A percentile compares a stretch with the other conserved stretches of the same genome.
These are phyloP conservation scores for Drosophila sordidula DNA, from an alignment of 2,888 invertebrate genomes.

Conservation along the genomic window DNA sequence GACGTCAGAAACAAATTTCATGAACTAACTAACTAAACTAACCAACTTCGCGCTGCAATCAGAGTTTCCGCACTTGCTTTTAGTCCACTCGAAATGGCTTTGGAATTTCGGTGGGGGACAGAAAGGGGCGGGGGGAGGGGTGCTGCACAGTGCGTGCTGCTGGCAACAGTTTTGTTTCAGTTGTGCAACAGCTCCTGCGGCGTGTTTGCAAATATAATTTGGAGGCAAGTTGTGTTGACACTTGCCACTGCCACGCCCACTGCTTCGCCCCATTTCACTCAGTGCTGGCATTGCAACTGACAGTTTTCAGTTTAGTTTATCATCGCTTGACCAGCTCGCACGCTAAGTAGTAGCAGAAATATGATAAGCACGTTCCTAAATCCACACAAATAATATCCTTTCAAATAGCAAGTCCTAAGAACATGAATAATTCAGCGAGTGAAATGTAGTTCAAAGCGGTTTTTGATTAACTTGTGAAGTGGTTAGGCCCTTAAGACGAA, in stretches of 20 bases:
- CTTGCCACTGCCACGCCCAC: constrained; percentile 12
- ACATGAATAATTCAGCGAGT: constrained; percentile 28
- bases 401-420: neutral
- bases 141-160: neutral
- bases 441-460: constrained; percentile 3
- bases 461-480: constrained; percentile 10
- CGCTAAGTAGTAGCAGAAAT: neutral
- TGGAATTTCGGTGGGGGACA: neutral
- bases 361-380: constrained; percentile 4
- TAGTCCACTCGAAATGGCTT: neutral
- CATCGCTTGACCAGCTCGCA: constrained; percentile 1
- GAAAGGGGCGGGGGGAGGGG: neutral
- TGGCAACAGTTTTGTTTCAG: constrained; percentile 5
- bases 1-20: constrained; percentile 10
- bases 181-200: constrained; percentile 47
- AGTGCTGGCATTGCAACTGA: neutral
- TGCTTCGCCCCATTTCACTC: neutral
- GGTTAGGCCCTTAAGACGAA: neutral
- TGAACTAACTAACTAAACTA: constrained; percentile 7
- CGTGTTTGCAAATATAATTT: constrained; percentile 61
- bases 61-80: constrained; percentile 3
- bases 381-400: neutral
- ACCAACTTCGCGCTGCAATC: constrained; percentile 3
- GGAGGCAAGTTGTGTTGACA: constrained; percentile 37
- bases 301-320: neutral